Conservation (phyloP, 1,140 invertebrate species). For the Brachionus manjavacas region DNA sequence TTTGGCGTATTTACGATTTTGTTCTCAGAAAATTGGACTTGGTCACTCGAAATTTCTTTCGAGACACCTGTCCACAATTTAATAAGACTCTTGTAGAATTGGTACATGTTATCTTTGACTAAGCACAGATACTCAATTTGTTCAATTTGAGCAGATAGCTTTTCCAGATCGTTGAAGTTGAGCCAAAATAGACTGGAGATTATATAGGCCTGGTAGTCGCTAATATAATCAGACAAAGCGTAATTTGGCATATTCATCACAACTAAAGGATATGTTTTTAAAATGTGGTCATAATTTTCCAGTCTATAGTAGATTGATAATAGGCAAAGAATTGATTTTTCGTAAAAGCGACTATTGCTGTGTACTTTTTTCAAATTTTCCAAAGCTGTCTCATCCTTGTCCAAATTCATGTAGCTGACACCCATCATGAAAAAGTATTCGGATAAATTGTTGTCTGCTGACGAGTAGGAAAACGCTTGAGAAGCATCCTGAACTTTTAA, state of each 20-base stretch:
- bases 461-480: background rate
- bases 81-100: background rate
- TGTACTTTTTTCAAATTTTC: background rate
- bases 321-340: background rate
- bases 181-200: conserved; percentile 5
- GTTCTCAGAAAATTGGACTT: background rate
- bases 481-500: background rate
- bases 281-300: conserved; percentile 4
- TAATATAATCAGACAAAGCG: background rate
- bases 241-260: background rate
- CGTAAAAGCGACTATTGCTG: background rate
- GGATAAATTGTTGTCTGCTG: conserved; percentile 2
- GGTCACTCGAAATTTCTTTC: background rate
- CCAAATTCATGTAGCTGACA: background rate
- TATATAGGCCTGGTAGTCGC: background rate
- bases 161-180: background rate
- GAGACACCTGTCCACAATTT: conserved; percentile 17
- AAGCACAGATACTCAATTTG: background rate
- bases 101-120: background rate
- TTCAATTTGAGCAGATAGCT: background rate
- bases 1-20: background rate
- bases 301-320: background rate
- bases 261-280: background rate
- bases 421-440: background rate
- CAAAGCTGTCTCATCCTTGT: background rate